Base-by-base conservation (phyloP, 2,888 invertebrate genomes). In the Tetragonula carbonaria region DNA sequence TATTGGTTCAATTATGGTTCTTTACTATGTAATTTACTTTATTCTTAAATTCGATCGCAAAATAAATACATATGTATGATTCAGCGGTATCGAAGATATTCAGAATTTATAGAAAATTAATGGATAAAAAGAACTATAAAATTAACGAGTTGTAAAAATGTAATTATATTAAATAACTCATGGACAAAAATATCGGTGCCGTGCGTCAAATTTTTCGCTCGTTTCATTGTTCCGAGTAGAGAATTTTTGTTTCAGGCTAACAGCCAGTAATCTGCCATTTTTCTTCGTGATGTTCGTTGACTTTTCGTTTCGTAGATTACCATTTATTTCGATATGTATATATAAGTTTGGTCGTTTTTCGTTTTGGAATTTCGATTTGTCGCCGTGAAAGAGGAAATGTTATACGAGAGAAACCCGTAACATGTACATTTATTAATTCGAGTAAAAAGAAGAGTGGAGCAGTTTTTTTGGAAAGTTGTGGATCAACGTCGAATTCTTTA, bases 201-300 rank as follows among this genome's bases (percentile, higher is more conserved):
- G 86, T 84, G 45, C 77, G 87, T 87, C 87, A 87, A 84, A 84
- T 87, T 84, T 87, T 87, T 87, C 79, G 73, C 81, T 76, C 86
- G 74, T 84, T 86, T 87, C 87, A 80, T 86, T 87, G 87, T 85
- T 87, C 85, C 82, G 65, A 2, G 53, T 59, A 28, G 65, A 74
- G 77, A 63, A 80, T 81, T 87, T 45, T 87, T 87, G 87, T 87
- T 87, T 87, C 57, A 45, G 23, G 13, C 21, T 18, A 59, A 76
- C 59, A 62, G 79, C 67, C 79, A 76, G 75, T 78, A 74, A 85
- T 78, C 86, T 82, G 80, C 78, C 87, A 84, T 86, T 82, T 86
- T 84, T 81, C 80, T 45, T 82, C 71, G 71, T 66, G 66, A 74
- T 77, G 65, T 79, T 82, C 82, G 71, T 85, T 71, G 78, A 74